A percentile compares a stretch with the other conserved stretches of the same genome.
Evolutionary conservation across 2,113 vertebrate species (phyloP).

Genomic region (Nerophis lumbriciformis): DNA sequence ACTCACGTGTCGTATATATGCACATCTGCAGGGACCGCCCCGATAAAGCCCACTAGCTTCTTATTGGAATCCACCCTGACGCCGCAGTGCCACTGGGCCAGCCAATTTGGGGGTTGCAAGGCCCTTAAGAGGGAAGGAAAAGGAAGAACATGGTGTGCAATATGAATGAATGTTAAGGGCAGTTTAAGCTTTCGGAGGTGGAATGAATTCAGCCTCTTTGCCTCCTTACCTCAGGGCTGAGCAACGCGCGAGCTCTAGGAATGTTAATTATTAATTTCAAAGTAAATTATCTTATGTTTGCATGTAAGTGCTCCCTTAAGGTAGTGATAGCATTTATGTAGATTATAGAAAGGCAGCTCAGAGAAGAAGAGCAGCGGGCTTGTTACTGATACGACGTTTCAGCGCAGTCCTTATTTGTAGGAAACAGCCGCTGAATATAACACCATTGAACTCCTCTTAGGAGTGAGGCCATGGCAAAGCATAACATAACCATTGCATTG

Average conservation of each 20-base stretch:
- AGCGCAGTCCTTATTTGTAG: not conserved
- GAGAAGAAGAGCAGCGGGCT: slow-evolving; percentile 3
- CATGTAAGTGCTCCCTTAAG: slow-evolving; percentile 22
- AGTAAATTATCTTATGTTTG: slow-evolving; percentile 39
- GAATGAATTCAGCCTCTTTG: slow-evolving; percentile 12
- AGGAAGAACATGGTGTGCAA: not conserved
- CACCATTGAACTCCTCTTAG: too few relatives aligned
- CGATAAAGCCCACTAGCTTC: slow-evolving; percentile 95
- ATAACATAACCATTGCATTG: too few relatives aligned
- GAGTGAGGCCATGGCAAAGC: too few relatives aligned
- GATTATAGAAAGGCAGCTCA: slow-evolving; percentile 12
- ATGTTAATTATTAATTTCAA: slow-evolving; percentile 29
- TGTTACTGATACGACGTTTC: slow-evolving; percentile 6
- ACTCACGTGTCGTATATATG: slow-evolving; percentile 88
- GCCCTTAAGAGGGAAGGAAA: slow-evolving; percentile 69
- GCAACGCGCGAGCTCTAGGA: slow-evolving; percentile 10
- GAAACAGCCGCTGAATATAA: too few relatives aligned
- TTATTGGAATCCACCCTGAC: slow-evolving; percentile 87
- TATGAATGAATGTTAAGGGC: slow-evolving; percentile 10
- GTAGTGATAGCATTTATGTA: slow-evolving; percentile 11
- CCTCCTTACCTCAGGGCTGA: slow-evolving; percentile 10
- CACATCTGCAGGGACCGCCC: slow-evolving; percentile 85
- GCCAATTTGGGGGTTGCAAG: slow-evolving; percentile 87
- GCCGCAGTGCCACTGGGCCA: slow-evolving; percentile 89
- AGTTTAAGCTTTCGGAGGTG: slow-evolving; percentile 16